A percentile compares a stretch with the other conserved stretches of the same genome.
Evolutionary conservation across 2,888 invertebrate genomes (phyloP).

Genomic region (Mythimna loreyi): DNA sequence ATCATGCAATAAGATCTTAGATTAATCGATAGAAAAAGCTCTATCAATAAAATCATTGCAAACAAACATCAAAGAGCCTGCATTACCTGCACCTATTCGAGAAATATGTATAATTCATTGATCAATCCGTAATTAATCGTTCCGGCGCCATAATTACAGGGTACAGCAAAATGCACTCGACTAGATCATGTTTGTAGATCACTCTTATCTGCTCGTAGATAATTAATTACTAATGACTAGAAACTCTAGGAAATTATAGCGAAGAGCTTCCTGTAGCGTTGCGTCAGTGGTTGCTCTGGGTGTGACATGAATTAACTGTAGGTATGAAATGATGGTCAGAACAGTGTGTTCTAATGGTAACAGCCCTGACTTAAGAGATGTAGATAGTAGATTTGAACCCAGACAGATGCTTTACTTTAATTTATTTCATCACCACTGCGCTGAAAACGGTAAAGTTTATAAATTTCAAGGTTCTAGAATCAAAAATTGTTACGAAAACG

Average conservation of each 20-base stretch:
- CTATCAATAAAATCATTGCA: neutral
- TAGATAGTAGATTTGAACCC: too few species aligned
- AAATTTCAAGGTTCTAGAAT: too few species aligned
- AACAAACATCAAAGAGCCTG: conserved; percentile 14
- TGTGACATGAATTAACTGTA: conserved; percentile 18
- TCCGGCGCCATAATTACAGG: conserved; percentile 56
- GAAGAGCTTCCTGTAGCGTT: conserved; percentile 47
- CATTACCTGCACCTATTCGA: conserved; percentile 15
- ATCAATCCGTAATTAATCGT: conserved; percentile 62
- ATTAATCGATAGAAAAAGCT: neutral
- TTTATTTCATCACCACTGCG: too few species aligned
- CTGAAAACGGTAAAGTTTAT: too few species aligned
- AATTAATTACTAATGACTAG: conserved; percentile 61
- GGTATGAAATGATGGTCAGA: neutral
- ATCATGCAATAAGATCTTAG: neutral
- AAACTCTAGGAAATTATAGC: conserved; percentile 48
- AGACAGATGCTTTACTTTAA: too few species aligned
- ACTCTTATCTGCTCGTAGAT: conserved; percentile 56
- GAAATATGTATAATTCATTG: conserved; percentile 57
- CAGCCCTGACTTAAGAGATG: too few species aligned
- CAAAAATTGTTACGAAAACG: too few species aligned
- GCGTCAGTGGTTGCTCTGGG: conserved; percentile 27
- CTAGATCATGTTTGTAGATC: conserved; percentile 57
- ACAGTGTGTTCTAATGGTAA: too few species aligned
- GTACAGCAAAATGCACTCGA: conserved; percentile 69